phyloP scores from a whole-genome alignment of 2,888 invertebrate genomes.

The Minunthozetes semirufus region DNA sequence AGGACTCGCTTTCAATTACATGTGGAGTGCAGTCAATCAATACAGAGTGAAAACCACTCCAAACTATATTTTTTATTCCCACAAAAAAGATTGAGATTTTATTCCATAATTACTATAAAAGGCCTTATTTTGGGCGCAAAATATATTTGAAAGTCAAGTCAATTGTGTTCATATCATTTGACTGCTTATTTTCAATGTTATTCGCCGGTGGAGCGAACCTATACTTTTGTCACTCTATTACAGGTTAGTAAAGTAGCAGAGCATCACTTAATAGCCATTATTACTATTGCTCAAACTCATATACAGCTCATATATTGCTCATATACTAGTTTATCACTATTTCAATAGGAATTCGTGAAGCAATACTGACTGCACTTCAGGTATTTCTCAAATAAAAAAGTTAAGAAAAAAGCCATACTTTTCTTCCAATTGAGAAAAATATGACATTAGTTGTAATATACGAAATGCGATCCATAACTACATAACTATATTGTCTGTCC shows the following conservation, averaged over 20 bases:
- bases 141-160: not conserved
- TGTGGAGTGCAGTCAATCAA: constrained; percentile 10
- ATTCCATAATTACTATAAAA: not conserved
- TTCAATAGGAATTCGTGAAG: constrained; percentile 17
- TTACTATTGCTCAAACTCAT: constrained; percentile 12
- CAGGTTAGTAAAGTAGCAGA: constrained; percentile 27
- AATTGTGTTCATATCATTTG: constrained; percentile 23
- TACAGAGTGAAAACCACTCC: not conserved
- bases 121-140: constrained; percentile 13
- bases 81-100: not conserved
- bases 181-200: constrained; percentile 26
- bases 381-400: not conserved
- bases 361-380: constrained; percentile 23
- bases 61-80: not conserved
- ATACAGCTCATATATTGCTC: not conserved
- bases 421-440: not conserved
- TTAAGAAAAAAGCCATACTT: not conserved
- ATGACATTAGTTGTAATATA: not conserved
- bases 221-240: constrained; percentile 26
- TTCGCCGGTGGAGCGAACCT: constrained; percentile 11
- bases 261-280: constrained; percentile 31
- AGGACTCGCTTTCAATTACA: constrained; percentile 9
- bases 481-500: not conserved
- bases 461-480: not conserved
- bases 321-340: not conserved